Conservation (phyloP, 1,140 invertebrate genomes). For the Leptinotarsa texana region DNA sequence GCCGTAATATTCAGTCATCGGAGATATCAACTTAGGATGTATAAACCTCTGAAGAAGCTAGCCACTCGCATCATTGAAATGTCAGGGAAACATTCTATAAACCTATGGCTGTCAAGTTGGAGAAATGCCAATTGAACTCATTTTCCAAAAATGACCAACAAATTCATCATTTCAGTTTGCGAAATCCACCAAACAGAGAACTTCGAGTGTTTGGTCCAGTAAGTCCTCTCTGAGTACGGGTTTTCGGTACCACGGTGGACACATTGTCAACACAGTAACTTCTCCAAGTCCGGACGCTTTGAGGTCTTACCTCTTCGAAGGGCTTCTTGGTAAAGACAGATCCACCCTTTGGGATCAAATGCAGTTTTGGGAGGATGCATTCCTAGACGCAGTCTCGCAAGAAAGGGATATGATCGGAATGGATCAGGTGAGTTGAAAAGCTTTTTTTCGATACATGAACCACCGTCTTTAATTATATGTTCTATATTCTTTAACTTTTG, state of each 20-base stretch:
- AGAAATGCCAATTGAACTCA: no score
- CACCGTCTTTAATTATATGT: no score
- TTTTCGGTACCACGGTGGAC: slow-evolving; percentile 86
- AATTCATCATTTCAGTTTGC: slow-evolving; percentile 60
- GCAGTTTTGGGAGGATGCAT: slow-evolving; percentile 99
- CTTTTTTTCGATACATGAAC: no score
- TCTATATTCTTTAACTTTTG: no score
- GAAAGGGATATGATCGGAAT: slow-evolving; percentile 99
- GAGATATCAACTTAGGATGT: no score
- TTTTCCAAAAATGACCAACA: no score
- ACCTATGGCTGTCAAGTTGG: no score
- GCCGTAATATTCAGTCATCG: no score
- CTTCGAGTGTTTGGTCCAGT: slow-evolving; percentile 89
- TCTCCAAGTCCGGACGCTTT: slow-evolving; percentile 84
- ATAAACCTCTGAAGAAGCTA: no score
- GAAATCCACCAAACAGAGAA: slow-evolving; percentile 71
- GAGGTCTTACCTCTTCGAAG: slow-evolving; percentile 91
- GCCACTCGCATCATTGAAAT: no score
- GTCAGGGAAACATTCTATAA: no score
- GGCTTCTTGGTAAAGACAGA: slow-evolving; percentile 67
- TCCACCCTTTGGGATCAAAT: slow-evolving; percentile 97
- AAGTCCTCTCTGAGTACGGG: slow-evolving; percentile 89
- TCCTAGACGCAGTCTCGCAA: slow-evolving; percentile 97
- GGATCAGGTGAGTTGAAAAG: slow-evolving; percentile 73
- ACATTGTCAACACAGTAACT: slow-evolving; percentile 79